Conservation (phyloP, 2,113 vertebrate species). For the Salvelinus fontinalis region DNA sequence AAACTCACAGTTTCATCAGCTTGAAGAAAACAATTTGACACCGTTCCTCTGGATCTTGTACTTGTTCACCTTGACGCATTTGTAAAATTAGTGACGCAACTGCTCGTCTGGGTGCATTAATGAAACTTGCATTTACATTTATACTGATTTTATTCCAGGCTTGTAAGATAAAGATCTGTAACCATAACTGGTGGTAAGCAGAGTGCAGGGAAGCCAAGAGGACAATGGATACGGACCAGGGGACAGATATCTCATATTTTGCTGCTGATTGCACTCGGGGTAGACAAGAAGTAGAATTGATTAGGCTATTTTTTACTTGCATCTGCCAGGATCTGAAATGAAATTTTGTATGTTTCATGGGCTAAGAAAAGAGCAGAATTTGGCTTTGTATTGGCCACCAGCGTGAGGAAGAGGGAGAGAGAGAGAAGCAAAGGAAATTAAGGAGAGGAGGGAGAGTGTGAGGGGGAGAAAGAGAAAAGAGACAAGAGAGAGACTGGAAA, state of each 20-base stretch:
- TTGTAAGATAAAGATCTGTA: conserved; percentile 49
- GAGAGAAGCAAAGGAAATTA: conserved; percentile 6
- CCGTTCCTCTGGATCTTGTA: no score
- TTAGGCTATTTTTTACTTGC: conserved; percentile 98
- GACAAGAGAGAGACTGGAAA: conserved; percentile 38
- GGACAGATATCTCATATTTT: conserved; percentile 75
- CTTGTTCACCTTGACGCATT: no score
- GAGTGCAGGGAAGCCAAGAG: conserved; percentile 56
- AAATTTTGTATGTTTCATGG: conserved; percentile 99
- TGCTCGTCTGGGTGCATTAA: not conserved
- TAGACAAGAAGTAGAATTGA: conserved; percentile 98
- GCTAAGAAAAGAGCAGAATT: conserved; percentile 95
- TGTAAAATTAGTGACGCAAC: no score
- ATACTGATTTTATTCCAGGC: conserved; percentile 26
- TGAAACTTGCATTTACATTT: conserved; percentile 1
- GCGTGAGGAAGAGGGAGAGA: conserved; percentile 51
- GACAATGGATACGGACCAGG: conserved; percentile 67
- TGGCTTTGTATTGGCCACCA: conserved; percentile 94
- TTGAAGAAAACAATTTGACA: no score
- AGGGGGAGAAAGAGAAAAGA: conserved; percentile 55
- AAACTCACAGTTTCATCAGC: no score
- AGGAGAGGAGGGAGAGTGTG: conserved; percentile 9
- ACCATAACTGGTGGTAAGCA: conserved; percentile 36
- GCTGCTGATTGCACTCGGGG: conserved; percentile 86
- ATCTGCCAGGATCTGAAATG: conserved; percentile 97